Evolutionary conservation across 2,888 invertebrate genomes (phyloP).

Genomic region (Caenorhabditis drosophilae): DNA sequence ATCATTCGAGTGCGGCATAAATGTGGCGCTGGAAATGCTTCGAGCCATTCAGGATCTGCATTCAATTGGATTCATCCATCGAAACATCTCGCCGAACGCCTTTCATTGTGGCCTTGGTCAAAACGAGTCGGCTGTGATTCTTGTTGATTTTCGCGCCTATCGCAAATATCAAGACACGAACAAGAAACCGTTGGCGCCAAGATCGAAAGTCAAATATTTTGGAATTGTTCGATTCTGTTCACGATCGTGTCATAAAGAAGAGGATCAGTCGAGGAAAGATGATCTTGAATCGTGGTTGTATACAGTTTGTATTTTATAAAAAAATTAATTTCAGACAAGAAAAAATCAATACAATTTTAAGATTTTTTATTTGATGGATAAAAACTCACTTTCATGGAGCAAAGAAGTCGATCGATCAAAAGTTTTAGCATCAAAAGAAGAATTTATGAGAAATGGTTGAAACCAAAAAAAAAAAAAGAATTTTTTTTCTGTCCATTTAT

Average conservation of each 20-base stretch:
- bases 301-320: not conserved
- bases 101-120: constrained; percentile 4
- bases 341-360: no score
- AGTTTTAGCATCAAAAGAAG: not conserved
- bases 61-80: constrained; percentile 4
- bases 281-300: constrained; percentile 26
- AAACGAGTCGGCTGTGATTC: not conserved
- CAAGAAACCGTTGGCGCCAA: not conserved
- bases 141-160: constrained; percentile 5
- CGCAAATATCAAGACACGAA: constrained; percentile 5
- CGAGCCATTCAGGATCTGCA: constrained; percentile 6
- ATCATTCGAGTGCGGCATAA: not conserved
- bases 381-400: not conserved
- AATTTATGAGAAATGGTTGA: constrained; percentile 10
- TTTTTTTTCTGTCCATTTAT: not conserved
- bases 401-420: not conserved
- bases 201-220: not conserved
- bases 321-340: not conserved
- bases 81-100: constrained; percentile 3
- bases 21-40: constrained; percentile 1
- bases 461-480: not conserved
- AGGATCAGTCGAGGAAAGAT: constrained; percentile 5
- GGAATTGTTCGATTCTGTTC: constrained; percentile 1
- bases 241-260: not conserved
- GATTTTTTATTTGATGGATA: constrained; percentile 8